Evolutionary conservation across 2,797 vertebrate genomes (phyloP), one percentile per base, ranked within the genome.

Genomic region (Cryptoblepharus egeriae): DNA sequence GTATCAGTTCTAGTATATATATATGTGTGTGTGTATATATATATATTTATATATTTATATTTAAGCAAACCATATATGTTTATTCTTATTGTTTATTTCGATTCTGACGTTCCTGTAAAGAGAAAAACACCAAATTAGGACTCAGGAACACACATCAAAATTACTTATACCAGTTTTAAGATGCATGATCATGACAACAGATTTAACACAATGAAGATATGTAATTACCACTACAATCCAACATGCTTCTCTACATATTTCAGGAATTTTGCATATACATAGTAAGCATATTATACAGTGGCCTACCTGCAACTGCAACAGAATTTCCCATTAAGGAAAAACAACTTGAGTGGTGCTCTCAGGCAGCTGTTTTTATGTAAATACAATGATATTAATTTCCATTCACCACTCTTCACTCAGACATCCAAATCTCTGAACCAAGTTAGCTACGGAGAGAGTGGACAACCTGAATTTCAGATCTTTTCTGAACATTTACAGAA

Each of bases 61-160:
- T 52, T 52, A 52, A 96, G 94, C 95, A 96, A 97, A 96, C 94
- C 95, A 94, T 93, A 89, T 94, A 95, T 93, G 93, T 89, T 91
- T 93, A 95, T 95, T 96, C 96, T 97, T 96, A 98, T 94, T 97
- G 97, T 97, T 97, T 98, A 97, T 93, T 97, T 95, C 97, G 96
- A 95, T 96, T 98, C 96, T 98, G 98, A 92, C 97, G 97, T 95
- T 98, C 98, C 98, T 99, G 93, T 28, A 85, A 92, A 88, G 88
- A 96, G 57, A 95, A 87, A 87, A 75, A 88, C 35, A 81, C 26
- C 45, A 18, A 82, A 76, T 63, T 85, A 2, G 73, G 76, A 15
- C 37, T 70, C 64, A 79, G 78, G 71, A 82, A 77, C 20, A 15
- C 82, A 42, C 10, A 12, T 3, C 10, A 55, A 79, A 88, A 45